Conservation (phyloP, 2,888 invertebrate species). For the Oxyscelio sp. region DNA sequence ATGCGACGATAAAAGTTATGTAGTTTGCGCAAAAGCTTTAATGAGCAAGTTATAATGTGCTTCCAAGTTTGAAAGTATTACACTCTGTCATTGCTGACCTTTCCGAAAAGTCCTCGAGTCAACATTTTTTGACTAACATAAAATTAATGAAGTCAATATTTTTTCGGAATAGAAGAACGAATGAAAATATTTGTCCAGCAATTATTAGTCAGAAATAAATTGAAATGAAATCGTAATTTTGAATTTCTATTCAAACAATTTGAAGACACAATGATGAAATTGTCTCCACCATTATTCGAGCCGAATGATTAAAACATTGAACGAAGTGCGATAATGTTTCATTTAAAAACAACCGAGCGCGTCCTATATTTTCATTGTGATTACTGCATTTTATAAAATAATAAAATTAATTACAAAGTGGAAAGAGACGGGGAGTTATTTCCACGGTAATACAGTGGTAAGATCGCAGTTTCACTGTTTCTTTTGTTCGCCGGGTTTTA, state of each 20-base stretch:
- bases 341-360: constrained; percentile 25
- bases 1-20: constrained; percentile 66
- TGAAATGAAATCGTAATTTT: background rate
- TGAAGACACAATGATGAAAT: no score
- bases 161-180: constrained; percentile 19
- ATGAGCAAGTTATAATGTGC: constrained; percentile 65
- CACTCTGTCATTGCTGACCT: constrained; percentile 62
- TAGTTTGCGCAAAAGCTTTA: constrained; percentile 64
- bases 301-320: constrained; percentile 18
- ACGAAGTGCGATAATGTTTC: constrained; percentile 32
- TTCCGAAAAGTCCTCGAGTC: constrained; percentile 25
- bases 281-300: constrained; percentile 1
- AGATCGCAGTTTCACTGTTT: constrained; percentile 86
- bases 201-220: no score
- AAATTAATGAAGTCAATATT: constrained; percentile 27
- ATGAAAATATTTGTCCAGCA: no score
- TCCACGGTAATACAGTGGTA: constrained; percentile 61
- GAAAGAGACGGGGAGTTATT: constrained; percentile 51
- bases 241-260: no score
- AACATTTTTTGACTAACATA: constrained; percentile 38
- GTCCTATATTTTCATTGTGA: constrained; percentile 30
- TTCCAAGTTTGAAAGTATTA: constrained; percentile 60
- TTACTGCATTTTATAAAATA: constrained; percentile 47
- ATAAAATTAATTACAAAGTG: constrained; percentile 69
- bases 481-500: constrained; percentile 87